Base-by-base conservation (phyloP, 2,797 vertebrate genomes). In the Enteromius trimaculatus region DNA sequence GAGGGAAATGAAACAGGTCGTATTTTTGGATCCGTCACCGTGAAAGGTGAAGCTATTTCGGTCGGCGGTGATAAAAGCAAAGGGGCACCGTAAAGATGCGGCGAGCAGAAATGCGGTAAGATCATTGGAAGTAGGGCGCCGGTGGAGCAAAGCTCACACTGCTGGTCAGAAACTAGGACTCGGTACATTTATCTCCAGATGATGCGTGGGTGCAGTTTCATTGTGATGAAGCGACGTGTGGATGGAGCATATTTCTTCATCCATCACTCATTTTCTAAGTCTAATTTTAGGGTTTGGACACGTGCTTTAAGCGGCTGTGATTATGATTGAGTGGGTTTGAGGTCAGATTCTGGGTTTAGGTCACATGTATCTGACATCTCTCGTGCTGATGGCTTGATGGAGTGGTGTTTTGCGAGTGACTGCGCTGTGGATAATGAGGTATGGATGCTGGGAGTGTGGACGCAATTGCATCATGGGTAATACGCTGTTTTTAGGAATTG, bases 391-490 rank as follows among this genome's bases (percentile, higher is more conserved):
- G 65, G 82, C 26, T 77, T 53, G 71, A 76, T 83, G 81, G 69
- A 75, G 68, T 80, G 53, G 74, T 42, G 39, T 76, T 66, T 76
- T 82, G 77, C 72, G 34, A 51, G 58, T 77, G 66, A 83, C 65
- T 78, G 79, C 31, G n/a, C 71, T 64, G 62, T 47, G 68, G 69
- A 77, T 72, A 82, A 81, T 77, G 71, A 78, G 66, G 55, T 79
- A 84, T 69, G n/a, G 75, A 75, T 58, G 82, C 68, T 76, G 62
- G 49, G 71, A 55, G 55, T 69, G 34, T n/a, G 47, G 82, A 80
- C 37, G 79, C 79, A 86, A 74, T 85, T 86, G 77, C 66, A 82
- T 86, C 79, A 77, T 39, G 65, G 62, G 84, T 71, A 86, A 86
- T 80, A 74, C 1, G 6, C 58, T 70, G 66, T n/a, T 64, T 71